A percentile compares a stretch with the other conserved stretches of the same genome.
Conservation (phyloP, 2,888 invertebrate genomes). For the Trimorus sp. region DNA sequence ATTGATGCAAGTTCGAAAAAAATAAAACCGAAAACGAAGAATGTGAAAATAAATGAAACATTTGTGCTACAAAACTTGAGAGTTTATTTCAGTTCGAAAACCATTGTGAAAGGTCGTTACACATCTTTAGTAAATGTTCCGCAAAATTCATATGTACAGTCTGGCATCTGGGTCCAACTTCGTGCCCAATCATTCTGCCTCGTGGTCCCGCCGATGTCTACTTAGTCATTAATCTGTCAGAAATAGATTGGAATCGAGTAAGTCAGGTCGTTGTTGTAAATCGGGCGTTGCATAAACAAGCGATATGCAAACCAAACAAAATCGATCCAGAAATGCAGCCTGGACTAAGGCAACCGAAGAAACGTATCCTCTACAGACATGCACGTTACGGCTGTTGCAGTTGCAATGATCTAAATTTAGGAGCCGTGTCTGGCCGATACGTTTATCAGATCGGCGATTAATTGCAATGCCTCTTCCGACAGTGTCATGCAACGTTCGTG, state of each 20-base stretch:
- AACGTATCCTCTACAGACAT: conserved; percentile 32
- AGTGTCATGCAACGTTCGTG: conserved; percentile 37
- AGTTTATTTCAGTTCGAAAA: conserved; percentile 11
- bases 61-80: background rate
- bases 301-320: conserved; percentile 15
- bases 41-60: background rate
- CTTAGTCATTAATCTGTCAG: conserved; percentile 41
- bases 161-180: conserved; percentile 41
- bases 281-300: conserved; percentile 23
- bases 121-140: conserved; percentile 26
- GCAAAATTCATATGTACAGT: conserved; percentile 32
- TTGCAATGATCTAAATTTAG: conserved; percentile 27
- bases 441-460: conserved; percentile 36
- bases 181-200: conserved; percentile 1
- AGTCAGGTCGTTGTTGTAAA: conserved; percentile 10
- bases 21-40: too few relatives aligned
- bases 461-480: conserved; percentile 20
- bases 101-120: too few relatives aligned
- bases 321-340: conserved; percentile 23
- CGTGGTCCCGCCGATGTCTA: conserved; percentile 9
- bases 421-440: conserved; percentile 7
- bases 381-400: conserved; percentile 23
- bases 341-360: conserved; percentile 14
- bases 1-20: too few relatives aligned
- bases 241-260: conserved; percentile 35